phyloP scores from a whole-genome alignment of 30 jellyfish, hydroid and myxozoan species.

The Sanderia malayensis region DNA sequence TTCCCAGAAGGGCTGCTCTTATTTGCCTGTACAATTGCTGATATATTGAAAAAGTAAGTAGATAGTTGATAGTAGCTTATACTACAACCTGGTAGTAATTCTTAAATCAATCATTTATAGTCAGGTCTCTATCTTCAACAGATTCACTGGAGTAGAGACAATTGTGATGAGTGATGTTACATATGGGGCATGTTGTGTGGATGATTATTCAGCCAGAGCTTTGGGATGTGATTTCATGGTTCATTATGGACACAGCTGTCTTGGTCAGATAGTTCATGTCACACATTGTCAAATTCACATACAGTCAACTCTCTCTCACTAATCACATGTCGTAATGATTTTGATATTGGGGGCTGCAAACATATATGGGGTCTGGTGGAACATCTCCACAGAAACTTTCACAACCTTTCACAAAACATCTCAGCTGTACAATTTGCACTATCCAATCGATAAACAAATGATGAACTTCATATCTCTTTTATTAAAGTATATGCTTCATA shows the following conservation, averaged over 20 bases:
- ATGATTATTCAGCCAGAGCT: slow-evolving; percentile 97
- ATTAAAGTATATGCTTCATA: too few relatives aligned
- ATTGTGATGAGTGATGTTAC: slow-evolving; percentile 97
- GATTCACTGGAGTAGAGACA: slow-evolving; percentile 92
- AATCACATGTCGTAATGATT: too few relatives aligned
- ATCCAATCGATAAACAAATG: too few relatives aligned
- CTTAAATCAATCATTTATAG: too few relatives aligned
- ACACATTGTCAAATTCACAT: too few relatives aligned
- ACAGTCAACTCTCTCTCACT: too few relatives aligned
- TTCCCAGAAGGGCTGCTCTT: slow-evolving; percentile 98
- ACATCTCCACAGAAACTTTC: too few relatives aligned
- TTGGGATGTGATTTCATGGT: slow-evolving; percentile 95
- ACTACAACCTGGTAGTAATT: not conserved
- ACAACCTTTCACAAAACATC: too few relatives aligned
- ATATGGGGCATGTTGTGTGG: slow-evolving; percentile 99
- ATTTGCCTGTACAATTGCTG: slow-evolving; percentile 95
- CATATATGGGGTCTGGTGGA: too few relatives aligned
- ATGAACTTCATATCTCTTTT: too few relatives aligned
- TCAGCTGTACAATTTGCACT: too few relatives aligned
- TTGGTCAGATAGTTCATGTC: slow-evolving; percentile 80
- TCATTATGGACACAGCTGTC: slow-evolving; percentile 99
- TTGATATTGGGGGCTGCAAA: too few relatives aligned
- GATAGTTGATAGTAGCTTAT: not conserved
- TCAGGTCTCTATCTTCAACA: not conserved
- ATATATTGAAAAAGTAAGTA: slow-evolving; percentile 86